Evolutionary conservation across 2,797 vertebrate genomes (phyloP).

Genomic region (Sebastes taczanowskii): DNA sequence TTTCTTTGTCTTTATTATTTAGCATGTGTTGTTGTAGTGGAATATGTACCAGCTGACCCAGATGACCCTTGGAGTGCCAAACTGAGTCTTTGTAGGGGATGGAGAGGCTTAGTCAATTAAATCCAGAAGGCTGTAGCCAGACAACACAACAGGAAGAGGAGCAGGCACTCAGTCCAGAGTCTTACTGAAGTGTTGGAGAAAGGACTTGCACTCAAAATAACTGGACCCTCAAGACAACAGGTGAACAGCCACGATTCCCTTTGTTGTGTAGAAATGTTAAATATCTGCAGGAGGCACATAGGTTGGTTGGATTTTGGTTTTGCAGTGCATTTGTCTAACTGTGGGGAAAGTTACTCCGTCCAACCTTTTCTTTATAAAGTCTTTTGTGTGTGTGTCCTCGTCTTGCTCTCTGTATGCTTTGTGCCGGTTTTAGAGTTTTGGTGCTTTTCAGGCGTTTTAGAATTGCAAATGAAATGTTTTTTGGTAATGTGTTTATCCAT

Average conservation of each 20-base stretch:
- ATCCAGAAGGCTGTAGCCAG: conserved; percentile 62
- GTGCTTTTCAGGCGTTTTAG: not conserved
- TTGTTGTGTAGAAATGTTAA: not conserved
- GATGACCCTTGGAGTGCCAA: conserved; percentile 32
- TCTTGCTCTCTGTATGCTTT: not conserved
- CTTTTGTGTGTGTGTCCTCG: not conserved
- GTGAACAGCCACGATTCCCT: conserved; percentile 31
- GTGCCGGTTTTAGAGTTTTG: not conserved
- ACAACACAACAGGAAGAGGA: conserved; percentile 46
- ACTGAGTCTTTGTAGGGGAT: conserved; percentile 50
- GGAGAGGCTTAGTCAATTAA: conserved; percentile 73
- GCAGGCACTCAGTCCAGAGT: conserved; percentile 18
- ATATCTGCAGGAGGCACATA: not conserved
- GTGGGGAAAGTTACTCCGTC: not conserved
- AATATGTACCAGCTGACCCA: conserved; percentile 29
- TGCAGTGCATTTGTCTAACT: not conserved
- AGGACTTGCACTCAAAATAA: not conserved
- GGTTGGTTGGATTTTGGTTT: not conserved
- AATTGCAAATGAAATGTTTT: not conserved
- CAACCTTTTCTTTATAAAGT: not conserved
- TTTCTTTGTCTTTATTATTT: not conserved
- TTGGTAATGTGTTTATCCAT: not conserved
- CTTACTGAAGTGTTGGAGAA: conserved; percentile 10
- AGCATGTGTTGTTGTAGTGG: not conserved
- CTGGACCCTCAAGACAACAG: conserved; percentile 32